Conservation (phyloP, 2,797 vertebrate species). For the Phyllotis vaccarum region DNA sequence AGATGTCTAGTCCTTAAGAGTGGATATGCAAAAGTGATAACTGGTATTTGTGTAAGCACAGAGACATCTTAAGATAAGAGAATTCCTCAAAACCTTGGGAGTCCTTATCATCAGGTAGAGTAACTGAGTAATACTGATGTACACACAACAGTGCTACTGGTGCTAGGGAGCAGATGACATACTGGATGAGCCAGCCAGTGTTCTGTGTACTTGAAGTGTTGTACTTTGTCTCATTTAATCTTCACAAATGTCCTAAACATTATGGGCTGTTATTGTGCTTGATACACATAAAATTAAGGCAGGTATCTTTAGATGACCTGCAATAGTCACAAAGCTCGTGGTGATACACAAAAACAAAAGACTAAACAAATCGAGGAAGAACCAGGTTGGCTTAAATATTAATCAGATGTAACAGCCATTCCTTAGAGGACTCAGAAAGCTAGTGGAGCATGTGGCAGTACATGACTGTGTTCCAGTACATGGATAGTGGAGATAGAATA, state of each 20-base stretch:
- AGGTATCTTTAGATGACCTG: neutral
- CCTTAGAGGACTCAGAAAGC: neutral
- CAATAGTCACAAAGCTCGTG: neutral
- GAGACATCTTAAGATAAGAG: neutral
- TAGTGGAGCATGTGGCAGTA: neutral
- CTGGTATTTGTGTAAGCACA: neutral
- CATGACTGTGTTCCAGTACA: neutral
- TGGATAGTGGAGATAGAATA: neutral
- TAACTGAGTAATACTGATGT: neutral
- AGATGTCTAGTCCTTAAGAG: neutral
- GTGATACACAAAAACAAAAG: neutral
- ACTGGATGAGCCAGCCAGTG: neutral
- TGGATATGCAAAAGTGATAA: neutral
- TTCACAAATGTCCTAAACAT: neutral
- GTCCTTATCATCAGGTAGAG: neutral
- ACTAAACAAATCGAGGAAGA: neutral
- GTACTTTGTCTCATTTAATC: neutral
- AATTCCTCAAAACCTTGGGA: neutral
- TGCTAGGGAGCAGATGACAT: neutral
- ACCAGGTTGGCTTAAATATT: neutral
- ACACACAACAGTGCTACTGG: neutral
- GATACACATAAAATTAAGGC: neutral
- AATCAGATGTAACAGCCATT: neutral
- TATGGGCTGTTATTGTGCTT: neutral
- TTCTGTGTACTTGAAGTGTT: neutral